Conservation (phyloP, 1,140 invertebrate genomes). For the Cyrtorhinus lividipennis region DNA sequence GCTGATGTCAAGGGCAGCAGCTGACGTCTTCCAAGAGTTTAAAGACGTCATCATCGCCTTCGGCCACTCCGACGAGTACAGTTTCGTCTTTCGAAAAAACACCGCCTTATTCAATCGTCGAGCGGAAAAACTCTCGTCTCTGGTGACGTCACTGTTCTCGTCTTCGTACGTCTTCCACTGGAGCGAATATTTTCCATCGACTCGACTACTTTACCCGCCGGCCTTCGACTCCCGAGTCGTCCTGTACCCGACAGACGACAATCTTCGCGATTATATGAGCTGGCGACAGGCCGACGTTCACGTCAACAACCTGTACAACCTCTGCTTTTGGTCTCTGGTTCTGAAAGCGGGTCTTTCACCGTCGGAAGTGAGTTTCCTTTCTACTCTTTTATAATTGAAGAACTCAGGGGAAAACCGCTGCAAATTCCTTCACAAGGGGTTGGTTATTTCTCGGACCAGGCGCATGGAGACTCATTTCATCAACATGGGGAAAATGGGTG, state of each 20-base stretch:
- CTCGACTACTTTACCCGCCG: slow-evolving; percentile 65
- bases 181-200: slow-evolving; percentile 57
- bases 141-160: slow-evolving; percentile 76
- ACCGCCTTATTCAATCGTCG: slow-evolving; percentile 62
- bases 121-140: slow-evolving; percentile 65
- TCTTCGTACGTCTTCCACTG: slow-evolving; percentile 79
- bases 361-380: slow-evolving; percentile 37
- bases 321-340: slow-evolving; percentile 86
- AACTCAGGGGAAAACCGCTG: background rate
- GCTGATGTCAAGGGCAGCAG: slow-evolving; percentile 78
- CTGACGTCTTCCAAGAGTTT: slow-evolving; percentile 69
- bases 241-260: slow-evolving; percentile 75
- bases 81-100: slow-evolving; percentile 77
- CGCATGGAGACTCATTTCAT: too few species aligned
- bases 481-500: too few species aligned
- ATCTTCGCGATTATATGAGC: slow-evolving; percentile 81
- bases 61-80: slow-evolving; percentile 95
- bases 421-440: too few species aligned
- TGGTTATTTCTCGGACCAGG: too few species aligned
- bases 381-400: slow-evolving; percentile 1
- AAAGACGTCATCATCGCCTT: slow-evolving; percentile 73
- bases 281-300: slow-evolving; percentile 97
- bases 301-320: slow-evolving; percentile 96
- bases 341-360: slow-evolving; percentile 56
- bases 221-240: slow-evolving; percentile 79